Base-by-base conservation (phyloP, 2,113 vertebrate species). In the Larimichthys crocea region DNA sequence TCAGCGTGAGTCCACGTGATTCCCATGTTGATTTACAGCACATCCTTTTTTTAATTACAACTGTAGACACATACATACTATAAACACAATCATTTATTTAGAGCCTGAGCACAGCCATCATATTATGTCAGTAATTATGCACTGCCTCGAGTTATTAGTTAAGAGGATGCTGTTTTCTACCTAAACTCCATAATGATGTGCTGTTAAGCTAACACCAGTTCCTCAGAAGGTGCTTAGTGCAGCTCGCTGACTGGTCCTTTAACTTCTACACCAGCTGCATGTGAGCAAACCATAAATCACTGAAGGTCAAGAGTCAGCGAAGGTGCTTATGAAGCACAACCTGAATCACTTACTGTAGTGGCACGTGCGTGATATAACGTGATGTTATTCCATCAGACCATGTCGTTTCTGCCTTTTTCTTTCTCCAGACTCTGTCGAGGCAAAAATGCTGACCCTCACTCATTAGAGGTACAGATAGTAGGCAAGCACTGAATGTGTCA, bases 271-370 rank as follows among this genome's bases (percentile, higher is more conserved):
- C 26, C 22, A 74, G 55, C 35, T 49, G 12, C 8, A 16, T 29
- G 20, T 42, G n/a, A 44, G 70, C 63, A 65, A 75, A 82, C 31
- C 73, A 50, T 88, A 69, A 79, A 76, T 80, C 71, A 60, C 52
- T 52, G 66, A 85, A 78, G 68, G 67, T 74, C 74, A 78, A 42
- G 49, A 62, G 24, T 64, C 74, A 48, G 62, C 17, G 48, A 80
- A 74, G 67, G 26, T 76, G 76, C 76, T 78, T 29, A 79, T 64
- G 74, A 72, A 84, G 74, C 56, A 56, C 24, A 44, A 68, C 48
- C 46, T 73, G 19, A 61, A 64, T 65, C 64, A 24, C 35, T 7
- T 5, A 12, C 26, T 52, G 61, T 4, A 40, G 52, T 62, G 61
- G 48, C 46, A 44, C 26, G 31, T 17, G 16, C 16, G 40, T 20